A percentile compares a stretch with the other conserved stretches of the same genome.
Conservation (phyloP, 2,888 invertebrate species). For the Elegia similella region DNA sequence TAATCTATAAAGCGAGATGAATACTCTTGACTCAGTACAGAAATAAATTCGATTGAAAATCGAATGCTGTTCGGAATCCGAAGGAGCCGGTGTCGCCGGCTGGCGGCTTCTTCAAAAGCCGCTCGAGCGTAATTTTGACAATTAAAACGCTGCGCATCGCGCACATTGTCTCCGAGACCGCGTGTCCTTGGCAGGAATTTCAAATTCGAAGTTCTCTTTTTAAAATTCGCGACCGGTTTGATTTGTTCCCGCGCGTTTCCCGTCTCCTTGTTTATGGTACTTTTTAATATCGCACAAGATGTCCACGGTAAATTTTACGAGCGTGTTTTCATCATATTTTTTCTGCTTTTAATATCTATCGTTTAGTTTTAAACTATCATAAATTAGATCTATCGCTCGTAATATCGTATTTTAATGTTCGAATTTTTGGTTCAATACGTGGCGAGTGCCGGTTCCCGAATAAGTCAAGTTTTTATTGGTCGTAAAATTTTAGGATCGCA, state of each 20-base stretch:
- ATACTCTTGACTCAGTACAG: background rate
- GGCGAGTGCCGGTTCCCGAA: slow-evolving; percentile 55
- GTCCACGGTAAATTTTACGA: slow-evolving; percentile 42
- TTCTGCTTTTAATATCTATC: slow-evolving; percentile 34
- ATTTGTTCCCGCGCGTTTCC: slow-evolving; percentile 46
- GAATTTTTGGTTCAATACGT: slow-evolving; percentile 58
- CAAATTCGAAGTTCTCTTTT: slow-evolving; percentile 53
- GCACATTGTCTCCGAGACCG: slow-evolving; percentile 52
- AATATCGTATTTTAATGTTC: slow-evolving; percentile 72
- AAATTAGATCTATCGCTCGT: slow-evolving; percentile 76
- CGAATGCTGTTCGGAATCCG: slow-evolving; percentile 44
- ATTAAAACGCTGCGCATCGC: slow-evolving; percentile 75
- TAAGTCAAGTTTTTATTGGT: slow-evolving; percentile 76
- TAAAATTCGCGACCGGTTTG: slow-evolving; percentile 53
- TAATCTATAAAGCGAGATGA: slow-evolving; percentile 1
- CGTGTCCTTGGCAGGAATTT: slow-evolving; percentile 77
- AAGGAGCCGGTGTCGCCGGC: slow-evolving; percentile 30
- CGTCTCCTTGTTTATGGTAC: slow-evolving; percentile 13
- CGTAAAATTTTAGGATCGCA: slow-evolving; percentile 73
- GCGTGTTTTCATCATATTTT: slow-evolving; percentile 56
- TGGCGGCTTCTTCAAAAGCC: slow-evolving; percentile 62
- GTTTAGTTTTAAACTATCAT: slow-evolving; percentile 69
- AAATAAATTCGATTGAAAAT: slow-evolving; percentile 41
- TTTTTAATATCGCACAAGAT: slow-evolving; percentile 30
- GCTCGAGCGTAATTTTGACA: slow-evolving; percentile 69